Percentiles rank a stretch among this genome's conserved stretches.
phyloP scores from a whole-genome alignment of 2,113 vertebrate species.

The Grallaria varia region DNA sequence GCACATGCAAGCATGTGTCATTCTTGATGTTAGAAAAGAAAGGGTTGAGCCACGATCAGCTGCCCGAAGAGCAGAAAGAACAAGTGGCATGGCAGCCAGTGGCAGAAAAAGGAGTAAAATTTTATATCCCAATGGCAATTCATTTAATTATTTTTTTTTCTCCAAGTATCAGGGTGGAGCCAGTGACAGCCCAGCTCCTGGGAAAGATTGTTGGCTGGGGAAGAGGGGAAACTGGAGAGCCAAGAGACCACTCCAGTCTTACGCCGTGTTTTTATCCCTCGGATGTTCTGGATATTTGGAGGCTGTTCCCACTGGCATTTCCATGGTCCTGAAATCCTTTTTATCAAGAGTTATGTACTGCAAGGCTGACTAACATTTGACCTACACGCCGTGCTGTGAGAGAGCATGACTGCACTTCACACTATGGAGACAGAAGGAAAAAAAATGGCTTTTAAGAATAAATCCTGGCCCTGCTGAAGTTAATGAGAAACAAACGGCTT shows the following conservation, averaged over 20 bases:
- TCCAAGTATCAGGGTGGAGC: neutral
- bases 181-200: neutral
- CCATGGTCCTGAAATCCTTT: neutral
- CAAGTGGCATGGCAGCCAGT: neutral
- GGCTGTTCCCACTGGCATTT: neutral
- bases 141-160: neutral
- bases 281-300: neutral
- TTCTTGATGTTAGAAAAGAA: neutral
- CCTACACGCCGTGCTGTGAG: neutral
- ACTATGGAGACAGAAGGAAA: neutral
- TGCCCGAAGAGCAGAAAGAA: neutral
- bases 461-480: neutral
- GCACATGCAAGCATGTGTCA: neutral
- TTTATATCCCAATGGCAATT: accelerated
- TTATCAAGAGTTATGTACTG: neutral
- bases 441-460: neutral
- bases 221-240: neutral
- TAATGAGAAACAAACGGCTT: neutral
- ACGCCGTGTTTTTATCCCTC: accelerated
- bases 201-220: neutral
- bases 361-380: neutral
- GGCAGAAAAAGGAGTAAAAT: neutral
- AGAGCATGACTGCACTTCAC: neutral
- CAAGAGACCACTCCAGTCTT: neutral
- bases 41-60: accelerated